Conservation (phyloP, 1,140 invertebrate genomes). For the Bicyclus anynana region DNA sequence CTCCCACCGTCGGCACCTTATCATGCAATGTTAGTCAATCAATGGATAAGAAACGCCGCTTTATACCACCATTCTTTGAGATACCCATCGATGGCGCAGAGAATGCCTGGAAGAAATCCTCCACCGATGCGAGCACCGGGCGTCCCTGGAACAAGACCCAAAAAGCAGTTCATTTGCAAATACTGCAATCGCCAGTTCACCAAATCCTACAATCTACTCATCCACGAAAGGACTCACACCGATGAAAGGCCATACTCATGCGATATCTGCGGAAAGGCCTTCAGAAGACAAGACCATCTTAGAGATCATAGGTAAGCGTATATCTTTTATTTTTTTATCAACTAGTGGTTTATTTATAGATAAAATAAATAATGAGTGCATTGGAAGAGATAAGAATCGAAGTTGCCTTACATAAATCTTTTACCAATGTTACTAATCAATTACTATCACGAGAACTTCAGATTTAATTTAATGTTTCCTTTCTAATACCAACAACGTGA, state of each 20-base stretch:
- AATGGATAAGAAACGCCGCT: slow-evolving; percentile 85
- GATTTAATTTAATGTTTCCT: slow-evolving; percentile 49
- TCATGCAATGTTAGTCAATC: slow-evolving; percentile 81
- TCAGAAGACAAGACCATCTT: slow-evolving; percentile 95
- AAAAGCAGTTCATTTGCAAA: slow-evolving; percentile 97
- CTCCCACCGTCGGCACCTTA: slow-evolving; percentile 61
- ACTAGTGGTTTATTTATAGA: slow-evolving; percentile 6
- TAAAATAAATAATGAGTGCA: slow-evolving; percentile 4
- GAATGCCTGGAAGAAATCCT: slow-evolving; percentile 70
- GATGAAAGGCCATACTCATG: slow-evolving; percentile 97
- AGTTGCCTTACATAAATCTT: slow-evolving; percentile 17
- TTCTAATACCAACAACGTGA: slow-evolving; percentile 57
- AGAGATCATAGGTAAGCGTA: slow-evolving; percentile 89
- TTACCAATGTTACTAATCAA: slow-evolving; percentile 27
- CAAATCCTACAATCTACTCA: slow-evolving; percentile 97
- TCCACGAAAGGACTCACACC: slow-evolving; percentile 96
- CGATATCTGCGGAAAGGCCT: slow-evolving; percentile 97
- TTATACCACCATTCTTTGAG: slow-evolving; percentile 79
- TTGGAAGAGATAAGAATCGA: slow-evolving; percentile 9
- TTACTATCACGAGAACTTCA: slow-evolving; percentile 36
- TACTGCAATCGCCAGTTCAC: slow-evolving; percentile 97
- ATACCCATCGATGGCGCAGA: slow-evolving; percentile 68
- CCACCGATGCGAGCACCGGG: slow-evolving; percentile 78
- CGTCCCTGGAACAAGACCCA: slow-evolving; percentile 82
- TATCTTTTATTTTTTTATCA: slow-evolving; percentile 16